Conservation (phyloP, 2,888 invertebrate species). For the Acleris holmiana region DNA sequence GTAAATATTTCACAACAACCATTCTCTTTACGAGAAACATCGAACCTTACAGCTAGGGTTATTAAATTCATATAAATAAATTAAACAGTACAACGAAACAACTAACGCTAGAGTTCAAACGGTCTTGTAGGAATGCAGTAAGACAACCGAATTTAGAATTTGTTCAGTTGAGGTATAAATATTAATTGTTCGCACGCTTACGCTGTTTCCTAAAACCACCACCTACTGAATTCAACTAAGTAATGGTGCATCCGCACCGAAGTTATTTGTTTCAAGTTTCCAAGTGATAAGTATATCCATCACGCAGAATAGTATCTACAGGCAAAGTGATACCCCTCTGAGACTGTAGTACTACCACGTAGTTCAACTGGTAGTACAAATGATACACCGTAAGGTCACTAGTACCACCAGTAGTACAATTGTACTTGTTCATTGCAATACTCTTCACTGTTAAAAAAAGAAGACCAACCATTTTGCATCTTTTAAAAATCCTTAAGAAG, state of each 20-base stretch:
- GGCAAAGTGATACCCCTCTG: too few relatives aligned
- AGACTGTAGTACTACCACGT: too few relatives aligned
- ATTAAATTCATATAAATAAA: constrained; percentile 37
- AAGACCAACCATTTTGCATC: too few relatives aligned
- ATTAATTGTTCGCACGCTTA: background rate
- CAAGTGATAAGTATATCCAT: too few relatives aligned
- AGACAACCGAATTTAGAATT: constrained; percentile 27
- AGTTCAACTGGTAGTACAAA: too few relatives aligned
- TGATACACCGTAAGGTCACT: too few relatives aligned
- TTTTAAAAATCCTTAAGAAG: too few relatives aligned
- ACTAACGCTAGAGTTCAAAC: constrained; percentile 23
- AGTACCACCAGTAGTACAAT: too few relatives aligned
- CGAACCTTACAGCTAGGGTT: constrained; percentile 23
- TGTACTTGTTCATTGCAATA: too few relatives aligned
- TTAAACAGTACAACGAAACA: constrained; percentile 31
- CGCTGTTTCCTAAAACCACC: background rate
- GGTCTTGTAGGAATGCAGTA: constrained; percentile 32
- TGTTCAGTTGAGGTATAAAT: constrained; percentile 22
- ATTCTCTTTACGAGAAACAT: constrained; percentile 22
- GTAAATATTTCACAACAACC: constrained; percentile 33
- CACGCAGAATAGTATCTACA: too few relatives aligned
- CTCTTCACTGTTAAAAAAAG: too few relatives aligned
- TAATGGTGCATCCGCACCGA: background rate
- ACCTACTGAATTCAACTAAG: background rate
- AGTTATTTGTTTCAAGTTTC: background rate